A percentile compares a stretch with the other conserved stretches of the same genome.
These are phyloP conservation scores for Caligus rogercresseyi DNA, from an alignment of 1,140 invertebrate genomes.

Conservation along the genomic window DNA sequence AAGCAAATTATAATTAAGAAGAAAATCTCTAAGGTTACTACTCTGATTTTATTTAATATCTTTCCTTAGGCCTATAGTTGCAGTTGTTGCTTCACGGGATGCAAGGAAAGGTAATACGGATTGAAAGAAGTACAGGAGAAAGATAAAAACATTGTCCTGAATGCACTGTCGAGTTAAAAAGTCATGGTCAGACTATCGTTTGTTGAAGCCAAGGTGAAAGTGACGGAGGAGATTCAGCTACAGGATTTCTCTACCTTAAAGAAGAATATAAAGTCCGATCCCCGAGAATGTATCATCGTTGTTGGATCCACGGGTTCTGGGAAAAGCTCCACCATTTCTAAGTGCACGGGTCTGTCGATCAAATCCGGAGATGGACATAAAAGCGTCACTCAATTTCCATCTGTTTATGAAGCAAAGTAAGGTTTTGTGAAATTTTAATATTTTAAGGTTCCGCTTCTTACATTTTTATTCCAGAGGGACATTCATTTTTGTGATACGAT, in stretches of 20 bases:
- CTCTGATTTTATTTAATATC: too few relatives aligned
- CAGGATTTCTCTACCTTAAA: not conserved
- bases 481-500: not conserved
- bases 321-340: slow-evolving; percentile 12
- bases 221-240: not conserved
- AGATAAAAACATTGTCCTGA: too few relatives aligned
- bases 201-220: not conserved
- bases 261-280: not conserved
- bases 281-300: slow-evolving; percentile 4
- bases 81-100: too few relatives aligned
- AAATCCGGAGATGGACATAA: not conserved
- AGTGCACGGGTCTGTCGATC: not conserved
- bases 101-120: too few relatives aligned
- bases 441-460: not conserved
- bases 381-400: not conserved
- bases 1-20: too few relatives aligned
- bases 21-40: too few relatives aligned
- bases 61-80: too few relatives aligned
- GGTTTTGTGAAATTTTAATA: not conserved
- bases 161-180: not conserved
- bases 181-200: not conserved
- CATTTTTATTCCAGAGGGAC: not conserved
- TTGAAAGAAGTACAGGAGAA: too few relatives aligned
- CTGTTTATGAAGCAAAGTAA: not conserved
- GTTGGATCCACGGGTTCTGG: slow-evolving; percentile 10